Conservation (phyloP, 2,888 invertebrate genomes). For the Octonoba sinensis region DNA sequence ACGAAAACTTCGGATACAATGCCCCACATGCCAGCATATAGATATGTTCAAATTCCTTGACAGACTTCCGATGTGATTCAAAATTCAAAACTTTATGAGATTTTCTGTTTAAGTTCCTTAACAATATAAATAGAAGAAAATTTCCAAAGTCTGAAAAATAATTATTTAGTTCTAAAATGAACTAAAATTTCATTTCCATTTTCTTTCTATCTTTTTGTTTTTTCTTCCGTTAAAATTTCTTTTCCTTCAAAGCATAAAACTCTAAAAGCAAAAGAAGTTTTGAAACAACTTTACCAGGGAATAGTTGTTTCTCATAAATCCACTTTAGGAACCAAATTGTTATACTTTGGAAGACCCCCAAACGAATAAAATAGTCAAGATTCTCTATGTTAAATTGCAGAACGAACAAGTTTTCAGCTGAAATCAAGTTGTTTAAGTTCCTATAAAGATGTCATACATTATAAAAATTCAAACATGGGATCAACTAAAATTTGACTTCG, state of each 20-base stretch:
- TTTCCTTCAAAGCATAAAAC: background rate
- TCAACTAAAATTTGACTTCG: background rate
- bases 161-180: too few relatives aligned
- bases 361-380: constrained; percentile 45
- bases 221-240: too few relatives aligned
- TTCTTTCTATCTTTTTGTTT: too few relatives aligned
- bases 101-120: too few relatives aligned
- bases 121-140: too few relatives aligned
- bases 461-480: constrained; percentile 41
- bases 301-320: background rate
- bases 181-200: too few relatives aligned
- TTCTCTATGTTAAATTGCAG: constrained; percentile 40
- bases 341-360: constrained; percentile 58
- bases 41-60: too few relatives aligned
- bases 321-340: constrained; percentile 39
- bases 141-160: too few relatives aligned
- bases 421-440: constrained; percentile 52
- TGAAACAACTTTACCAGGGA: constrained; percentile 1
- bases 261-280: background rate
- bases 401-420: constrained; percentile 35
- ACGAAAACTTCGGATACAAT: too few relatives aligned
- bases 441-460: constrained; percentile 52
- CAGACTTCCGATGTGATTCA: too few relatives aligned
- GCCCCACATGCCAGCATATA: too few relatives aligned
- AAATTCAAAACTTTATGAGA: too few relatives aligned